Base-by-base conservation (phyloP, 2,797 vertebrate genomes). In the Helostoma temminkii region DNA sequence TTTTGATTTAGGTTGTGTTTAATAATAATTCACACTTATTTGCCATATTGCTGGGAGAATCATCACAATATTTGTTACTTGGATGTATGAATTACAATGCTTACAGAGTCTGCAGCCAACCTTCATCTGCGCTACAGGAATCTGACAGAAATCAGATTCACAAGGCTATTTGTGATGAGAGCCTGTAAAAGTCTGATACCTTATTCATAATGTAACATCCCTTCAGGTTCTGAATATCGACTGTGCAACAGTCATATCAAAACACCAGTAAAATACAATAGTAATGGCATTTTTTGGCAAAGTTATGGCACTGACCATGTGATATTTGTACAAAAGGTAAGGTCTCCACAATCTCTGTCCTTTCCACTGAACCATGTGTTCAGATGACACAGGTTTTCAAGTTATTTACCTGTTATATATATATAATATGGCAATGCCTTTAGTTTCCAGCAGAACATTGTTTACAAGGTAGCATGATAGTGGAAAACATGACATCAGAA, bases 161-260 rank as follows among this genome's bases (percentile, higher is more conserved):
- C 67, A 63, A 73, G 70, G 71, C 71, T 37, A 37, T 68, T 74
- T 72, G 42, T 55, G 70, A 83, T 77, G 64, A 60, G 73, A 82
- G 71, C 56, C 66, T 59, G 63, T 65, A 74, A 74, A 78, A 41
- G 56, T 56, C 50, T 83, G 69, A 84, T 80, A 42, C 36, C 53
- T 85, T 45, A 88, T 86, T 85, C 75, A 89, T 85, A 77, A 90
- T 83, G 79, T 47, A 83, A 53, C 64, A 76, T 60, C 48, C 64
- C 84, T 75, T 59, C 72, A 71, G 83, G 71, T 86, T 25, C 49
- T 43, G 45, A 77, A 77, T 60, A 48, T 63, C 55, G 37, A 55
- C 60, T 39, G 42, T 22, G 46, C n/a, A 3, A n/a, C 54, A 71
- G 61, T 82, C 52, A 62, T 70, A 30, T 54, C 49, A 43, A 50